Conservation (phyloP, 2,113 vertebrate genomes). For the Dromiciops gliroides region DNA sequence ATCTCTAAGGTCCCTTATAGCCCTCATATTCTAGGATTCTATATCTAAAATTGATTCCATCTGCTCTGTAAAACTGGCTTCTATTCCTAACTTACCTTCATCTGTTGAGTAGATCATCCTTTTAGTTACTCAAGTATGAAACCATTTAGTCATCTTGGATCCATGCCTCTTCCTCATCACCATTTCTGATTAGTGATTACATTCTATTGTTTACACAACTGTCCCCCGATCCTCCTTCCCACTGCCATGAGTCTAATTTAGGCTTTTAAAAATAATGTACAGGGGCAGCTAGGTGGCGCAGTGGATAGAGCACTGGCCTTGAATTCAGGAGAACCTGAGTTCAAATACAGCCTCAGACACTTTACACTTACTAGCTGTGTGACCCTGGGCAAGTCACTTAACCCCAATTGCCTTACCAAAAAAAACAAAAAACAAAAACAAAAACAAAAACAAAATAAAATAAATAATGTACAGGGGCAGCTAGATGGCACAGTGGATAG, state of each 20-base stretch:
- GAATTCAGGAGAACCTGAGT: too few relatives aligned
- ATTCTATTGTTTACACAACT: not conserved
- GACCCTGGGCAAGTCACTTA: too few relatives aligned
- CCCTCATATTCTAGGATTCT: not conserved
- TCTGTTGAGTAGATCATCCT: not conserved
- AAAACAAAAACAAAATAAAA: too few relatives aligned
- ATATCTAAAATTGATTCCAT: not conserved
- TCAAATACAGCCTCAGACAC: too few relatives aligned
- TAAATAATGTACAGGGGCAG: too few relatives aligned
- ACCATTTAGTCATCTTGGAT: not conserved
- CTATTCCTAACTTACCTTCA: not conserved
- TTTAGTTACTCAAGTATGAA: not conserved
- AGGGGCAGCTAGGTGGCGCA: too few relatives aligned
- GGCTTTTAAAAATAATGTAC: not conserved
- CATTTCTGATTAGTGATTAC: not conserved
- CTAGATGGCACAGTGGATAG: too few relatives aligned
- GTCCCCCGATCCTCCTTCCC: not conserved
- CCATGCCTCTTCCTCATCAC: not conserved
- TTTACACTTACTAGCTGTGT: too few relatives aligned
- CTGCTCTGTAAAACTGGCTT: not conserved
- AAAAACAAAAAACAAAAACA: too few relatives aligned
- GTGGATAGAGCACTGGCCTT: too few relatives aligned
- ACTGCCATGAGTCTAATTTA: not conserved
- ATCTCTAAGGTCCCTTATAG: not conserved
- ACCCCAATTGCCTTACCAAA: too few relatives aligned